A percentile compares a stretch with the other conserved stretches of the same genome.
phyloP scores from a whole-genome alignment of 2,797 vertebrate species.

The Typhlichthys subterraneus region DNA sequence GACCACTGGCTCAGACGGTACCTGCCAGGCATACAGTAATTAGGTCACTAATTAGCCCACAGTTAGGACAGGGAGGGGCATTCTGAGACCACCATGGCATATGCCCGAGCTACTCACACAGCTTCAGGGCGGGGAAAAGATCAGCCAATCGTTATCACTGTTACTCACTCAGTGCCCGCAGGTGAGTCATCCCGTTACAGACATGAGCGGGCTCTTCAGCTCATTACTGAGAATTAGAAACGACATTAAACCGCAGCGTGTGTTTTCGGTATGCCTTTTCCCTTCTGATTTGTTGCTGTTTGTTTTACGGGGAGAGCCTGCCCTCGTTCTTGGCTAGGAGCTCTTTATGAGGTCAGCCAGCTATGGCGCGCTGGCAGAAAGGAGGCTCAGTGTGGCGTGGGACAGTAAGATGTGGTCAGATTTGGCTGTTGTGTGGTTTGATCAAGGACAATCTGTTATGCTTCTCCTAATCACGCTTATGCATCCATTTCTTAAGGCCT shows the following conservation, averaged over 20 bases:
- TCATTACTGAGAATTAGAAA: constrained; percentile 37
- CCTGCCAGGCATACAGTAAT: constrained; percentile 55
- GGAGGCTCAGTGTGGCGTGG: constrained; percentile 38
- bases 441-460: constrained; percentile 67
- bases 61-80: constrained; percentile 55
- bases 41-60: constrained; percentile 72
- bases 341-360: constrained; percentile 61
- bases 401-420: constrained; percentile 61
- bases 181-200: constrained; percentile 55
- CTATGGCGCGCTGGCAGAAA: constrained; percentile 42
- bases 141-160: constrained; percentile 57
- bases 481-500: constrained; percentile 68
- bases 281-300: not conserved
- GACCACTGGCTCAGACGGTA: constrained; percentile 61
- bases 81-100: constrained; percentile 61
- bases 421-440: constrained; percentile 65
- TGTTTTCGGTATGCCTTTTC: constrained; percentile 23
- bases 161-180: constrained; percentile 59
- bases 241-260: constrained; percentile 16
- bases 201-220: constrained; percentile 31
- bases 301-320: constrained; percentile 30
- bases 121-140: constrained; percentile 57
- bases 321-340: constrained; percentile 48
- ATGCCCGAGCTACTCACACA: constrained; percentile 52
- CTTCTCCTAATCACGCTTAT: constrained; percentile 66